phyloP scores from a whole-genome alignment of 1,140 invertebrate species.

The Drosophila arizonae region DNA sequence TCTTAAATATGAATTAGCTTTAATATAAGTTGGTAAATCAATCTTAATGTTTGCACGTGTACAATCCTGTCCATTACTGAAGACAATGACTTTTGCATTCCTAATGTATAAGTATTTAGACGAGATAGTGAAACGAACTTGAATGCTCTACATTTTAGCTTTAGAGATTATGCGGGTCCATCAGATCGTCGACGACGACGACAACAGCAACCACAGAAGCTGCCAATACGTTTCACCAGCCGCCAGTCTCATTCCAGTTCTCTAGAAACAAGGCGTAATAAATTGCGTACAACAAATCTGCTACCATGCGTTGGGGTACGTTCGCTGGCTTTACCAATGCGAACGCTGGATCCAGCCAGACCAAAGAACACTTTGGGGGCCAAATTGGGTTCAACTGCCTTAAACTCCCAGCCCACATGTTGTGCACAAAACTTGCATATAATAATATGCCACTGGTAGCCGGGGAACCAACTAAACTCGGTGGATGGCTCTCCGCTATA shows the following conservation, averaged over 20 bases:
- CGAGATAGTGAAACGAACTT: slow-evolving; percentile 47
- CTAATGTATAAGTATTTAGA: slow-evolving; percentile 13
- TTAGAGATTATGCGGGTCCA: slow-evolving; percentile 26
- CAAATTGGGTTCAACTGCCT: slow-evolving; percentile 85
- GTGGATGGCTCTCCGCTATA: slow-evolving; percentile 86
- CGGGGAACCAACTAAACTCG: slow-evolving; percentile 93
- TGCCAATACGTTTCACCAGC: slow-evolving; percentile 57
- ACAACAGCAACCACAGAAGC: slow-evolving; percentile 38
- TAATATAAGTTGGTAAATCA: slow-evolving; percentile 69
- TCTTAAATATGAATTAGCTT: slow-evolving; percentile 48
- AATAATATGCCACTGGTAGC: slow-evolving; percentile 91
- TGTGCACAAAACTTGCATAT: slow-evolving; percentile 86
- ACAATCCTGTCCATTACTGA: slow-evolving; percentile 4
- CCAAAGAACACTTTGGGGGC: slow-evolving; percentile 89
- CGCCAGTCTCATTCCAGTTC: slow-evolving; percentile 70
- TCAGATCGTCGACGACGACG: neutral
- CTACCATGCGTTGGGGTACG: slow-evolving; percentile 51
- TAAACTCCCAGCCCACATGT: slow-evolving; percentile 93
- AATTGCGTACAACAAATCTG: slow-evolving; percentile 61
- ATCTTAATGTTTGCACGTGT: slow-evolving; percentile 33
- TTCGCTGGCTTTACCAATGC: slow-evolving; percentile 61
- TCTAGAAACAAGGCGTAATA: slow-evolving; percentile 56
- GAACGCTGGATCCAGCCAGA: slow-evolving; percentile 84
- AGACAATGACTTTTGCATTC: slow-evolving; percentile 5
- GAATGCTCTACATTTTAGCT: slow-evolving; percentile 28